Base-by-base conservation (phyloP, 2,113 vertebrate species). In the Cacatua alba region DNA sequence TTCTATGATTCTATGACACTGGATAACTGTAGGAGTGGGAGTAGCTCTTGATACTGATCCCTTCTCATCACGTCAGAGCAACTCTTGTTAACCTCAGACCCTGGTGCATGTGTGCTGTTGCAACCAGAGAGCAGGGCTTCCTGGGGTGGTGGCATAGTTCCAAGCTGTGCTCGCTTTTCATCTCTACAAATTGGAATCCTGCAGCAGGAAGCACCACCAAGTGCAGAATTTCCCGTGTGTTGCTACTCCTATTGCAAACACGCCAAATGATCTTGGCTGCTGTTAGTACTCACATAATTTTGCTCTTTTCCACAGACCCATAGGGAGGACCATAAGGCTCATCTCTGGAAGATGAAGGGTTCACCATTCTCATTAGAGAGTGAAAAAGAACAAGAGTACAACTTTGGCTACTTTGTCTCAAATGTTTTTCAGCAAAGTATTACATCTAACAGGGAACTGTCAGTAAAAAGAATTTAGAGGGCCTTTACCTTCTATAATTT, bases 401-500 rank as follows among this genome's bases (percentile, higher is more conserved):
- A 59, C 60, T 90, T 87, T 39, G 62, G 31, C 62, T 88, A 37
- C 79, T 72, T 69, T 35, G 9, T 70, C 48, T 89, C 26, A 72
- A 93, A 63, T 62, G 8, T 71, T 85, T 84, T 74, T 51, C 17
- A 49, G 49, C n/a, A 79, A 82, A 57, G 18, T 24, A 14, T 91
- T 71, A 53, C 52, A 39, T 19, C 19, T 60, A 71, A 49, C 59
- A 62, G 68, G n/a, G 64, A 83, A 68, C 78, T 92, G 31, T 63
- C 53, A 46, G 39, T 88, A 53, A 13, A 91, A 88, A 75, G 65
- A 96, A 92, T 82, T 94, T 29, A 44, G 76, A 72, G 31, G 78
- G 28, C 75, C 82, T 69, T 77, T 82, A 55, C 90, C 71, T 41
- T 41, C 33, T 75, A 43, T 91, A 69, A 84, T 92, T 96, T 92